Base-by-base conservation (phyloP, 2,113 vertebrate species). In the Ia io region DNA sequence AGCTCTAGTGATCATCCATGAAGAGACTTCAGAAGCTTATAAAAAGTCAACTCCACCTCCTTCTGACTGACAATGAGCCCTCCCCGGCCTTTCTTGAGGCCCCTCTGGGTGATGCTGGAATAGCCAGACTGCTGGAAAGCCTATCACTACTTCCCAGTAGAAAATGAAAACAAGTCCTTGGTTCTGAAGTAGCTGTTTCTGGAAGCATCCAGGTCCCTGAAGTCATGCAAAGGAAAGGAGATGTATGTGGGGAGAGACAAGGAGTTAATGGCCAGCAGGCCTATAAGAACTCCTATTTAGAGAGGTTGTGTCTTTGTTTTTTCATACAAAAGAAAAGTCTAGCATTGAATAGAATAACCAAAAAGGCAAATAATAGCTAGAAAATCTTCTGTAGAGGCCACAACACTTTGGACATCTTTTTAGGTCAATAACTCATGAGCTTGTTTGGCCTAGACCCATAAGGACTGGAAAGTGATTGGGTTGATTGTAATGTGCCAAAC, bases 1-100 rank as follows among this genome's bases (percentile, higher is more conserved):
- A 97, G 95, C 83, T 95, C 84, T 61, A 96, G 61, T 47, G 93
- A 35, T 91, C 85, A 74, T 73, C 96, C 51, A 70, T 35, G 37
- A 74, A 90, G 40, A 77, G 35, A 2, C 67, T 28, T 93, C 40
- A 87, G 23, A 88, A 47, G 93, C 16, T 25, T 53, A 23, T 37
- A 32, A 49, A 91, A 91, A 44, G 74, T 37, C 11, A 94, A 61
- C 14, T 61, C 56, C 9, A n/a, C 14, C 53, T 92, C 51, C 42
- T 86, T 22, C 71, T 20, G 10, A 95, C 78, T 12, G 12, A 95
- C 88, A 47, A 32, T 5, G 22, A 70, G 51, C 14, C 14, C 30
- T 22, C 28, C 32, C 61, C 17, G 9, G 35, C 18, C 73, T 40
- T 78, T 82, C 67, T 20, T 1, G 7, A 70, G 59, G 42, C 73